phyloP scores from a whole-genome alignment of 2,888 invertebrate species.

The Lutraria lutraria region DNA sequence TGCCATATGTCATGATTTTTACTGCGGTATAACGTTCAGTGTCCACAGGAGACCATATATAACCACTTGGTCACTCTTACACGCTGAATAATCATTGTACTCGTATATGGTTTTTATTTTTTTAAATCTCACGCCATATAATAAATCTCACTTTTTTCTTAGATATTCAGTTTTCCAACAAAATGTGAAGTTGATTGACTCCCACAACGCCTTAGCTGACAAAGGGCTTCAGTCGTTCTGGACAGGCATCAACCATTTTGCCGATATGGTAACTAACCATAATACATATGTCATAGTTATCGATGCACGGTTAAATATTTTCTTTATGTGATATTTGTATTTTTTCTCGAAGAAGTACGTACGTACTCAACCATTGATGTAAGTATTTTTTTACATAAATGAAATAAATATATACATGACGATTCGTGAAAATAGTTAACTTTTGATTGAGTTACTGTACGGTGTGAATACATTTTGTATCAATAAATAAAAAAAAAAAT shows the following conservation, averaged over 20 bases:
- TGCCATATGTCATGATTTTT: too few species aligned
- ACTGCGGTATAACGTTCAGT: too few species aligned
- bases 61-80: too few species aligned
- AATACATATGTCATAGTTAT: background rate
- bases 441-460: background rate
- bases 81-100: background rate
- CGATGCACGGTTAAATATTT: background rate
- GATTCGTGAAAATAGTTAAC: background rate
- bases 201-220: constrained; percentile 54
- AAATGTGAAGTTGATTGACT: constrained; percentile 16
- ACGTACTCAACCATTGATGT: background rate
- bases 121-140: too few species aligned
- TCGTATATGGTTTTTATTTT: background rate
- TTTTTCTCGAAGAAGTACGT: background rate
- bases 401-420: background rate
- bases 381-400: background rate
- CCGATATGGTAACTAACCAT: constrained; percentile 49
- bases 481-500: background rate
- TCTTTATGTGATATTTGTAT: background rate
- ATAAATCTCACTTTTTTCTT: background rate
- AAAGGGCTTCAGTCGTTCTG: constrained; percentile 48
- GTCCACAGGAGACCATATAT: too few species aligned
- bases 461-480: background rate
- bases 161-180: constrained; percentile 45
- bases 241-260: constrained; percentile 60